Percentiles rank a stretch among this genome's conserved stretches.
Evolutionary conservation across 2,113 vertebrate genomes (phyloP).

Genomic region (Aramus guarauna): DNA sequence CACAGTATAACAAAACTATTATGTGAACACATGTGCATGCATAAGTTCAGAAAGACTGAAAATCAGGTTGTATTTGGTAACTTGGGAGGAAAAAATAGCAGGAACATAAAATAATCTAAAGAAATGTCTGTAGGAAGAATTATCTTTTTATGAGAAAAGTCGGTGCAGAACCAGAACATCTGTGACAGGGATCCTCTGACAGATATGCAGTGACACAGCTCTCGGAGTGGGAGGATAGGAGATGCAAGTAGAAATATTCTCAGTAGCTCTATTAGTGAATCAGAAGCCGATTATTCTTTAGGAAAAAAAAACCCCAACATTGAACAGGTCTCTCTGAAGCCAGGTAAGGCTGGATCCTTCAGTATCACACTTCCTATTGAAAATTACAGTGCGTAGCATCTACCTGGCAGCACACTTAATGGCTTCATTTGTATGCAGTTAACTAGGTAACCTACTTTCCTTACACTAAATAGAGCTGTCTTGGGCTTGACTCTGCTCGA

Average conservation of each 20-base stretch:
- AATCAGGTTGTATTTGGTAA: neutral
- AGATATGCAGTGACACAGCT: constrained; percentile 32
- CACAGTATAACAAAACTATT: neutral
- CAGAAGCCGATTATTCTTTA: neutral
- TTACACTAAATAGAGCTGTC: constrained; percentile 18
- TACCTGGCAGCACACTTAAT: constrained; percentile 10
- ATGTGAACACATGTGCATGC: neutral
- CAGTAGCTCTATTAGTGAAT: constrained; percentile 1
- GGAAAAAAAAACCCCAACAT: neutral
- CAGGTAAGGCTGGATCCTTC: neutral
- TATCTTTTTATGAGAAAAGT: neutral
- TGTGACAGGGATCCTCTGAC: constrained; percentile 44
- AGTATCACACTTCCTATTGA: neutral
- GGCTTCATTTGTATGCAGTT: constrained; percentile 53
- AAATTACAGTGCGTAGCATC: neutral
- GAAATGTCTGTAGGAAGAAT: neutral
- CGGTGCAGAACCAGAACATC: constrained; percentile 34
- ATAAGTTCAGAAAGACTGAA: neutral
- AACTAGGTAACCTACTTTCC: constrained; percentile 59
- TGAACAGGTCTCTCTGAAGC: neutral
- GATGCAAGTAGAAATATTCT: constrained; percentile 29
- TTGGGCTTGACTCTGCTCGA: constrained; percentile 8
- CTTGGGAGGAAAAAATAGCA: neutral
- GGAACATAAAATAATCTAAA: neutral
- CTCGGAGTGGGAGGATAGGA: constrained; percentile 50